Evolutionary conservation across 2,888 invertebrate genomes (phyloP).

Genomic region (Orthosia gracilis): DNA sequence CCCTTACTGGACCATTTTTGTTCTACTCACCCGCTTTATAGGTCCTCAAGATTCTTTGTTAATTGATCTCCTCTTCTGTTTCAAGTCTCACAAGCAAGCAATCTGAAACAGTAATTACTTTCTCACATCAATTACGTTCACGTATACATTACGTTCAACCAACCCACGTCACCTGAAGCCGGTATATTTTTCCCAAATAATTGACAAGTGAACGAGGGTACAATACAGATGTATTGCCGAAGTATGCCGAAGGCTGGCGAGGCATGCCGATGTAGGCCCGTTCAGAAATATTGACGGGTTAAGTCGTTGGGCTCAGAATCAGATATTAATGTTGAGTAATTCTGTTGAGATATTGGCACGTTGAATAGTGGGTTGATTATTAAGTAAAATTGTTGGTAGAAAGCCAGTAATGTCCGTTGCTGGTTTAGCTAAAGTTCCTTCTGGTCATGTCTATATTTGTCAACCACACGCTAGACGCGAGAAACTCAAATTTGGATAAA

Average conservation of each 20-base stretch:
- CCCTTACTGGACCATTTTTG: background rate
- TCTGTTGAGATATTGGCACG: conserved; percentile 3
- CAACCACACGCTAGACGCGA: too few relatives aligned
- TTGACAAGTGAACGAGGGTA: conserved; percentile 87
- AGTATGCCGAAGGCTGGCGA: conserved; percentile 39
- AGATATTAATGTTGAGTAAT: conserved; percentile 14
- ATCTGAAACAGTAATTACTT: conserved; percentile 41
- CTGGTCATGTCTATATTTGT: background rate
- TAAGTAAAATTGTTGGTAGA: conserved; percentile 1
- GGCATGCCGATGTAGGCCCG: conserved; percentile 50
- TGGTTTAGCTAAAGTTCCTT: background rate
- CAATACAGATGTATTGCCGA: conserved; percentile 59
- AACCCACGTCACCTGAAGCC: conserved; percentile 45
- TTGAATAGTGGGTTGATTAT: conserved; percentile 12
- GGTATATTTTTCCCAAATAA: conserved; percentile 74
- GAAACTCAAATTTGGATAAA: too few relatives aligned
- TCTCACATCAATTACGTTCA: conserved; percentile 33
- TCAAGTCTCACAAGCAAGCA: background rate
- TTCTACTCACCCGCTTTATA: background rate
- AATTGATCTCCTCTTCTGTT: background rate
- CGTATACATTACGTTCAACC: conserved; percentile 29
- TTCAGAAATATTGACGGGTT: conserved; percentile 72
- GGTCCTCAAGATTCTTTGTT: background rate
- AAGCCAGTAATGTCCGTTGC: background rate
- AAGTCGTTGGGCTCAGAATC: conserved; percentile 46